Percentiles rank a stretch among this genome's conserved stretches.
Conservation (phyloP, 1,140 invertebrate species). For the Drosophila simulans region DNA sequence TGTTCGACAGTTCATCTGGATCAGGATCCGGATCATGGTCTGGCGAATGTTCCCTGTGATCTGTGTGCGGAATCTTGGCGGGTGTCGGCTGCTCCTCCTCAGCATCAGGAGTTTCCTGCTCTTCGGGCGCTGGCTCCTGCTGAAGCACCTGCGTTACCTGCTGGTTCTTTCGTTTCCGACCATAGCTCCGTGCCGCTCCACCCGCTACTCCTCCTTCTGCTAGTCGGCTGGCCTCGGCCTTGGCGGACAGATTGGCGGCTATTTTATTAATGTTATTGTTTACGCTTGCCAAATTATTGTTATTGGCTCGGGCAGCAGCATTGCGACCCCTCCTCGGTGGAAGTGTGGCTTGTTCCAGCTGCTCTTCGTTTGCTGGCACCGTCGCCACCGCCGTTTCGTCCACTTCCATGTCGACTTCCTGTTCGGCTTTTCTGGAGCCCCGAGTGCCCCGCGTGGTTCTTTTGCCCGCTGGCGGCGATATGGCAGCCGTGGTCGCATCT, state of each 20-base stretch:
- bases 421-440: conserved; percentile 27
- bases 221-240: conserved; percentile 66
- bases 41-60: conserved; percentile 29
- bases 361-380: conserved; percentile 11
- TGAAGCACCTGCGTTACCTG: conserved; percentile 69
- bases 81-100: conserved; percentile 61
- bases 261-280: conserved; percentile 83
- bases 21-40: conserved; percentile 55
- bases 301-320: conserved; percentile 57
- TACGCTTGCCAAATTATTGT: conserved; percentile 63
- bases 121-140: conserved; percentile 15
- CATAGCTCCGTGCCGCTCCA: conserved; percentile 67
- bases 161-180: conserved; percentile 80
- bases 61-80: conserved; percentile 63
- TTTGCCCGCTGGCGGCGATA: conserved; percentile 30
- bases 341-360: conserved; percentile 4
- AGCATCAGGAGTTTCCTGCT: conserved; percentile 18
- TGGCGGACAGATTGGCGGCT: conserved; percentile 72
- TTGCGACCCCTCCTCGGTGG: conserved; percentile 64
- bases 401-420: conserved; percentile 38
- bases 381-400: conserved; percentile 26
- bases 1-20: conserved; percentile 60
- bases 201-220: conserved; percentile 28
- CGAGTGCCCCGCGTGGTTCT: conserved; percentile 62
- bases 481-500: conserved; percentile 16